These are phyloP conservation scores for Dicentrarchus labrax DNA, from an alignment of 2,113 vertebrate species.

Conservation along the genomic window DNA sequence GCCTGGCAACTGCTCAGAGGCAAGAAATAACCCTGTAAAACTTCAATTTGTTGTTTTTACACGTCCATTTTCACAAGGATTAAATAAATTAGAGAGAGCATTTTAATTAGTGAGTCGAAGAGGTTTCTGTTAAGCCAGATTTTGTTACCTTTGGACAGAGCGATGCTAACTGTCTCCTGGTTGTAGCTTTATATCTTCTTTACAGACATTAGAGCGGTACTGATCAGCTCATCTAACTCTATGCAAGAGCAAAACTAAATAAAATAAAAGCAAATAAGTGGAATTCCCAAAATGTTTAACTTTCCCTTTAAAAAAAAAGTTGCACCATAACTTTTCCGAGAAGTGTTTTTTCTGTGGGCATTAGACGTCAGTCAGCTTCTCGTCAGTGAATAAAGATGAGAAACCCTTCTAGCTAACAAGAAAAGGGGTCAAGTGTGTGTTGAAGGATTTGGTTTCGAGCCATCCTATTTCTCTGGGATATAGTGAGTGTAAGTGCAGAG, in stretches of 20 bases:
- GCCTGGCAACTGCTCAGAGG: too few relatives aligned
- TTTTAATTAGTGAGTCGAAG: neutral
- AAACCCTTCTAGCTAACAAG: neutral
- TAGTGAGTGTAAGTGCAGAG: conserved; percentile 26
- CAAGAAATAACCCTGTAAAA: neutral
- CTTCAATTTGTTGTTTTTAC: neutral
- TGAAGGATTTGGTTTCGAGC: conserved; percentile 43
- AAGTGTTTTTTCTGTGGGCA: neutral
- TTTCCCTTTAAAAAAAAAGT: neutral
- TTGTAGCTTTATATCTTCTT: neutral
- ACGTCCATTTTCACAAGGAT: neutral
- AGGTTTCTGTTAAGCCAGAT: neutral
- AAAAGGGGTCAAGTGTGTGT: conserved; percentile 36
- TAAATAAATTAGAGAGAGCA: neutral
- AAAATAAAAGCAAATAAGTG: neutral
- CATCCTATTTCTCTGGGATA: conserved; percentile 49
- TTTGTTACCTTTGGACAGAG: neutral
- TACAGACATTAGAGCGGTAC: neutral
- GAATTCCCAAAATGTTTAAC: neutral
- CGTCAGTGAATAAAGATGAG: neutral
- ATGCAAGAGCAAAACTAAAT: neutral
- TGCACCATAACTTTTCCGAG: neutral
- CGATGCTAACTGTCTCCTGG: neutral
- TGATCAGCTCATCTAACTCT: neutral
- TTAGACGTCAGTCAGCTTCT: neutral